Conservation (phyloP, 2,888 invertebrate genomes). For the Thymelicus sylvestris region DNA sequence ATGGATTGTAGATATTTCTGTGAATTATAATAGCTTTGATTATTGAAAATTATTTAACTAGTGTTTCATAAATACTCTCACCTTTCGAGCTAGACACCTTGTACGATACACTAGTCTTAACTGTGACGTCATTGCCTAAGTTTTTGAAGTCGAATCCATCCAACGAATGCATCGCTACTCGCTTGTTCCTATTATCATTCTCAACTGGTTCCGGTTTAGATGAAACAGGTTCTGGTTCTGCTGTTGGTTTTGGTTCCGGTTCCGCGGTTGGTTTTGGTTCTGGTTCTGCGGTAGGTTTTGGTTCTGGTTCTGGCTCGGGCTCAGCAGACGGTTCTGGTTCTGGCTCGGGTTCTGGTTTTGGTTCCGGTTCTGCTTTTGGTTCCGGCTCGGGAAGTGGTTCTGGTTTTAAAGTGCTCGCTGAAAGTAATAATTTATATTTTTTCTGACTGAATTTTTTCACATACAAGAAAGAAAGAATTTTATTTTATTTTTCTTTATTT, state of each 20-base stretch:
- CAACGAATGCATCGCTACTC: slow-evolving; percentile 80
- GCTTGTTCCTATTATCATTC: slow-evolving; percentile 79
- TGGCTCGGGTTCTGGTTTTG: slow-evolving; percentile 55
- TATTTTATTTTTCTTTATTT: no score
- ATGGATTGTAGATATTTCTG: no score
- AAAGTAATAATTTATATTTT: slow-evolving; percentile 12
- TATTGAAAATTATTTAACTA: no score
- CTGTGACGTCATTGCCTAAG: slow-evolving; percentile 87
- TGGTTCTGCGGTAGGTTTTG: slow-evolving; percentile 48
- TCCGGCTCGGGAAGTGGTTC: slow-evolving; percentile 56
- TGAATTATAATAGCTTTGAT: no score
- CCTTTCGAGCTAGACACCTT: slow-evolving; percentile 87
- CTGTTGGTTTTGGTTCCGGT: slow-evolving; percentile 59
- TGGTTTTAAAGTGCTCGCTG: slow-evolving; percentile 61
- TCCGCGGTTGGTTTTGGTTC: slow-evolving; percentile 56
- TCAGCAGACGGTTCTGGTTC: slow-evolving; percentile 57
- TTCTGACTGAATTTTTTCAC: no score
- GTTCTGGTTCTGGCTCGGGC: slow-evolving; percentile 53
- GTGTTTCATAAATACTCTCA: slow-evolving; percentile 43
- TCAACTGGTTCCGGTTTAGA: slow-evolving; percentile 46
- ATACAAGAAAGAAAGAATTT: no score
- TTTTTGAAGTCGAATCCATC: slow-evolving; percentile 77
- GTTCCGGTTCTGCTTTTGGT: slow-evolving; percentile 49
- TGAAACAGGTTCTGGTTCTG: slow-evolving; percentile 48
- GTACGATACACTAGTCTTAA: slow-evolving; percentile 92